These are phyloP conservation scores for Baryphthengus martii DNA, from an alignment of 2,113 vertebrate genomes.

Conservation along the genomic window DNA sequence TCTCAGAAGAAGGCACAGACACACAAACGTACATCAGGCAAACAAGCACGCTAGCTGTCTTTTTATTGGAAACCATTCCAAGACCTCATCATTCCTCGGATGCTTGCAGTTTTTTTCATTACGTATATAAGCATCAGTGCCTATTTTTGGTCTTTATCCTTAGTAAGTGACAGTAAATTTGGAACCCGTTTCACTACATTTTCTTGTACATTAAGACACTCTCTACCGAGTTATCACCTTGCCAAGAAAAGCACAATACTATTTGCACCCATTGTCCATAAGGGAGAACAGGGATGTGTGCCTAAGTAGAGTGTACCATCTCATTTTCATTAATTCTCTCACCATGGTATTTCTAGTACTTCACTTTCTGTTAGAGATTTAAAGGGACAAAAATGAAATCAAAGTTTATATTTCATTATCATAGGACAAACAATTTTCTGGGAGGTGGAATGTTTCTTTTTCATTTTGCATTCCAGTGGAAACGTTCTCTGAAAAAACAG, in stretches of 20 bases:
- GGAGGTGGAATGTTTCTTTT: neutral
- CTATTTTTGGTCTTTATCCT: neutral
- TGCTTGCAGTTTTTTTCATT: neutral
- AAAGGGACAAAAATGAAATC: neutral
- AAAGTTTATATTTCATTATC: neutral
- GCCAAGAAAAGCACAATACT: neutral
- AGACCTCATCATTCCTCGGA: neutral
- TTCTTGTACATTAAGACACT: neutral
- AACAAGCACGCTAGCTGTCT: neutral
- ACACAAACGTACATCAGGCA: neutral
- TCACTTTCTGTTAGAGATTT: neutral
- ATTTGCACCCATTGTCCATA: rapidly evolving
- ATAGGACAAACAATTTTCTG: neutral
- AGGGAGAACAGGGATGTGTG: neutral
- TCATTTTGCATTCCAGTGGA: neutral
- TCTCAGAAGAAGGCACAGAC: neutral
- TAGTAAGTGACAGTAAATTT: neutral
- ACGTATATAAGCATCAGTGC: neutral
- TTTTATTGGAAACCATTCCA: neutral
- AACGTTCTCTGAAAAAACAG: neutral
- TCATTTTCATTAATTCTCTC: neutral
- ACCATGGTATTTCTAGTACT: neutral
- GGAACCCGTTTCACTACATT: neutral
- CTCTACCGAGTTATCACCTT: neutral
- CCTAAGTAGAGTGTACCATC: neutral